phyloP scores from a whole-genome alignment of 2,113 vertebrate genomes.

The Dromaius novaehollandiae region DNA sequence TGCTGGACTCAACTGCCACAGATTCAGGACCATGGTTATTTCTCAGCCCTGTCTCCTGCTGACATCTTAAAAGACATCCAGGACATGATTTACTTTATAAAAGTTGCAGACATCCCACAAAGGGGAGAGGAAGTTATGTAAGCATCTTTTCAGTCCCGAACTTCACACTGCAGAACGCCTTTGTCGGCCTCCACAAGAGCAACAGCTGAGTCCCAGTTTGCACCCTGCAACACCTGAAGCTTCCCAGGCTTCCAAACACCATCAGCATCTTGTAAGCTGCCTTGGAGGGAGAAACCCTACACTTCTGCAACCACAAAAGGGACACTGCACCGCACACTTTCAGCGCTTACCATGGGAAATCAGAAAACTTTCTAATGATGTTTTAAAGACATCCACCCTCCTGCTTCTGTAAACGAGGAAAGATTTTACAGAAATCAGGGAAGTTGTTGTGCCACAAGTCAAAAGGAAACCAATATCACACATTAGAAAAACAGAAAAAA shows the following conservation, averaged over 20 bases:
- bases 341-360: rapidly evolving
- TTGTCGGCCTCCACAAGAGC: background rate
- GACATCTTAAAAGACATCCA: background rate
- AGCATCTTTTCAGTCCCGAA: background rate
- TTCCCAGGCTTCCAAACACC: background rate
- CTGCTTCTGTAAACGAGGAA: background rate
- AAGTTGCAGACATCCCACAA: background rate
- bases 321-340: background rate
- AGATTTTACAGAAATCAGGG: background rate
- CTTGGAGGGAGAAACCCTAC: background rate
- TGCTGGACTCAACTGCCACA: background rate
- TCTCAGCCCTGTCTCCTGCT: background rate
- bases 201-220: background rate
- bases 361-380: background rate
- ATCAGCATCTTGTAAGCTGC: background rate
- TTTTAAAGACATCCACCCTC: background rate
- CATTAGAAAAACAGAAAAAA: no score
- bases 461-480: background rate
- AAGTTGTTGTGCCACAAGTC: background rate
- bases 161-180: background rate
- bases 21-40: background rate
- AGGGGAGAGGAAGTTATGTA: background rate
- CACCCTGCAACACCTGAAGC: background rate
- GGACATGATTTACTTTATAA: background rate
- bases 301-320: rapidly evolving